These are phyloP conservation scores for Zoroaster sp. DNA, from an alignment of 53 echinoderm and acorn worm species.

Conservation along the genomic window DNA sequence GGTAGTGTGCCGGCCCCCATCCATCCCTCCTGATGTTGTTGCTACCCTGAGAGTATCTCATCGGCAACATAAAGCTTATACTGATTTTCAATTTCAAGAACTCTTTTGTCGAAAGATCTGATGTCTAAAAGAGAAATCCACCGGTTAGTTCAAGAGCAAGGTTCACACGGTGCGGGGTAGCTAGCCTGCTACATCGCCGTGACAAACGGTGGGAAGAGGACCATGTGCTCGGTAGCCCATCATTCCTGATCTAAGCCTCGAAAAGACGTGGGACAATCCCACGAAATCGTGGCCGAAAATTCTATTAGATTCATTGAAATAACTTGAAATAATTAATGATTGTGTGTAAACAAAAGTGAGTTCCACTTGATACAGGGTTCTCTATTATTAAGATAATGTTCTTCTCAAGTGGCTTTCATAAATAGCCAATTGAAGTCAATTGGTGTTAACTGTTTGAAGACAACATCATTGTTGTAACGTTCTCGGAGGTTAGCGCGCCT, in stretches of 20 bases:
- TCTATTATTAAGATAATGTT: background rate
- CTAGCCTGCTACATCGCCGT: background rate
- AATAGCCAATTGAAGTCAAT: conserved; percentile 2
- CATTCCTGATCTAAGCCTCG: too few relatives aligned
- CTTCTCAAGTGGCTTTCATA: background rate
- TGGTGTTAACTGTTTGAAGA: background rate
- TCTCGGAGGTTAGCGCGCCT: too few relatives aligned
- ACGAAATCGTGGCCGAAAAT: background rate
- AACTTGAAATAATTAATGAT: background rate
- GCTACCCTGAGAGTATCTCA: too few relatives aligned
- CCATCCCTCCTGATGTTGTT: too few relatives aligned
- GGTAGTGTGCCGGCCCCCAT: too few relatives aligned
- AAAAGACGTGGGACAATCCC: too few relatives aligned
- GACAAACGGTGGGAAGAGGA: conserved; percentile 7
- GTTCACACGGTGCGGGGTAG: background rate
- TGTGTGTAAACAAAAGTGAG: background rate
- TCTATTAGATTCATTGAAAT: background rate
- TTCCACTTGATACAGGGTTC: background rate
- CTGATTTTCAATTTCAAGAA: background rate
- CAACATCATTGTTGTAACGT: background rate
- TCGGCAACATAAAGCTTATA: too few relatives aligned
- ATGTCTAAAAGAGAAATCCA: background rate
- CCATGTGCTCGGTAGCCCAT: background rate
- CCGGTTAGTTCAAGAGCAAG: conserved; percentile 11
- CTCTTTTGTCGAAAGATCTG: background rate